Conservation (phyloP, 30 jellyfish, hydroid and myxozoan genomes). For the Phacellophora camtschatica region DNA sequence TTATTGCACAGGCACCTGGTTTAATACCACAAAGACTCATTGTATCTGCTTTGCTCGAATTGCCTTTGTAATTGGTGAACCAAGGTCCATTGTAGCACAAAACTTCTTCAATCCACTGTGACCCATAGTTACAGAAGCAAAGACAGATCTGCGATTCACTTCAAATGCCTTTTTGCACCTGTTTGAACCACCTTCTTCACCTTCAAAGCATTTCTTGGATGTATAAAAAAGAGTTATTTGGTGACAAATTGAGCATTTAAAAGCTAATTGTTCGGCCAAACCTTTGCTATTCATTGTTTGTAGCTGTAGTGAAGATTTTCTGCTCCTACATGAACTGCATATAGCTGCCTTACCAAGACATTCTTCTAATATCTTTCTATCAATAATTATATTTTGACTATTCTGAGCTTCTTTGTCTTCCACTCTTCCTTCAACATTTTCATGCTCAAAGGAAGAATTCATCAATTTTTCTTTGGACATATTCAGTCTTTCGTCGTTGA, state of each 20-base stretch:
- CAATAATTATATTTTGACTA: no score
- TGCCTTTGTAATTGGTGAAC: background rate
- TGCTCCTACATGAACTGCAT: background rate
- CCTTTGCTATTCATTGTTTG: background rate
- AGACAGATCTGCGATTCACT: background rate
- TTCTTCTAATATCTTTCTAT: background rate
- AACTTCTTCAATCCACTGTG: background rate
- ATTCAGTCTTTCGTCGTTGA: no score
- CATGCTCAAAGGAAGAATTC: no score
- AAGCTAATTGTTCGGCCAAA: background rate
- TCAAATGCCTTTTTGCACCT: background rate
- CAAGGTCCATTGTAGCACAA: background rate
- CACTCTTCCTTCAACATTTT: no score
- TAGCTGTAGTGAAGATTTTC: background rate
- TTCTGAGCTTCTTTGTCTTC: no score
- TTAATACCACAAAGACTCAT: background rate
- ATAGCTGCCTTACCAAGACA: background rate
- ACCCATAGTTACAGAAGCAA: background rate
- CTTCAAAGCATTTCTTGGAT: background rate
- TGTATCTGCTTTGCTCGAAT: background rate
- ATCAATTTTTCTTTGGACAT: no score
- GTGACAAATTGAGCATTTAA: background rate
- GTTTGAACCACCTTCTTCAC: background rate
- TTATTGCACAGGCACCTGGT: background rate
- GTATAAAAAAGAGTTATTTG: background rate